Evolutionary conservation across 2,888 invertebrate species (phyloP), one percentile per base, ranked within the genome.

Genomic region (Polyploca ridens): DNA sequence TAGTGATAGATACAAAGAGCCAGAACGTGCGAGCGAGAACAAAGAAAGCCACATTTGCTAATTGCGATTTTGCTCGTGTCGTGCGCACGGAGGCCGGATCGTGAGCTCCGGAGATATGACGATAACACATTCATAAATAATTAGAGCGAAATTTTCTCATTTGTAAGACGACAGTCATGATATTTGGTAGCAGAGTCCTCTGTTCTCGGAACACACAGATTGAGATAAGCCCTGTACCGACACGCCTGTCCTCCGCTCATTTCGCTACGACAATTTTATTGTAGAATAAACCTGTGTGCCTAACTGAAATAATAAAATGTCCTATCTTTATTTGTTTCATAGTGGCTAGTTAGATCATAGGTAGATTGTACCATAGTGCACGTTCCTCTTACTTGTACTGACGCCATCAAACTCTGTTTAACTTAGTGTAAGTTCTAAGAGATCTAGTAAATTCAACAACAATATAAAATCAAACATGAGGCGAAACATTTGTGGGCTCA

Each of bases 61-160:
- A 94, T 94, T 94, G 91, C 91, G 90, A 85, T 91, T 93, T 91
- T 90, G 93, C 89, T 93, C 91, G 91, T 93, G 94, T 93, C 94
- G 93, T 93, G 94, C 89, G 82, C 91, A 88, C 90, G 90, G 91
- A 86, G 90, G 91, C 90, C 84, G 91, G 92, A 88, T 93, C 93
- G 94, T 93, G 94, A 93, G 93, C 90, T 86, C 87, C 80, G 75
- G 81, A 93, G 93, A 94, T 94, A 93, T 94, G 91, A 93, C 86
- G 94, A 94, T 94, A 94, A 93, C 93, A 93, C 94, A 94, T 93
- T 94, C 94, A 94, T 94, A 94, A 94, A 94, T 94, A 94, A 94
- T 94, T 94, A 94, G 94, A 94, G 93, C 91, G 89, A 94, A 94
- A 93, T 94, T 94, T 94, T 94, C 94, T 93, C 94, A 94, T 94